A percentile compares a stretch with the other conserved stretches of the same genome.
These are phyloP conservation scores for Tortrix viridana DNA, from an alignment of 2,888 invertebrate species.

Conservation along the genomic window DNA sequence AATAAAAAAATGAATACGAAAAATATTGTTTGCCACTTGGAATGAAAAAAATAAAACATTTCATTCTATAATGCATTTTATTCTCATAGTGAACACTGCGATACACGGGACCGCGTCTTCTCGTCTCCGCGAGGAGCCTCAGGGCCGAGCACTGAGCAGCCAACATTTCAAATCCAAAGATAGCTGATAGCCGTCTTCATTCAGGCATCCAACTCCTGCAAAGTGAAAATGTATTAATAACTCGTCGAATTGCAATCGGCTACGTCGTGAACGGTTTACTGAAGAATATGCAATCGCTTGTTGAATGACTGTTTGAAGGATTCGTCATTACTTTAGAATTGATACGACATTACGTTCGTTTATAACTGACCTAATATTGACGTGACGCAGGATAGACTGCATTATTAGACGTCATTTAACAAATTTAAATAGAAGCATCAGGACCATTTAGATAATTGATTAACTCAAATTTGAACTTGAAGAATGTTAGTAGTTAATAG, in stretches of 20 bases:
- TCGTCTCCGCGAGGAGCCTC: slow-evolving; percentile 1
- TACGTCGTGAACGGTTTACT: slow-evolving; percentile 48
- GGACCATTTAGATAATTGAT: slow-evolving; percentile 9
- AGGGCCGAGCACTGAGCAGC: slow-evolving; percentile 15
- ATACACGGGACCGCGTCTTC: neutral
- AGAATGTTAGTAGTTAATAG: slow-evolving; percentile 35
- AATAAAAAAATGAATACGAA: no score
- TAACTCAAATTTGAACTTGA: slow-evolving; percentile 15
- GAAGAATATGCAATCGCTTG: slow-evolving; percentile 27
- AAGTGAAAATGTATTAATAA: slow-evolving; percentile 31
- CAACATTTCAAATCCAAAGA: slow-evolving; percentile 10
- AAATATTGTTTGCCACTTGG: neutral
- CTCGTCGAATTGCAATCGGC: slow-evolving; percentile 1
- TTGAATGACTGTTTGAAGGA: slow-evolving; percentile 13
- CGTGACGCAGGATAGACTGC: slow-evolving; percentile 16
- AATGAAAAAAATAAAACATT: slow-evolving; percentile 17
- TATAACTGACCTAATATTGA: slow-evolving; percentile 25
- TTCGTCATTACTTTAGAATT: slow-evolving; percentile 5
- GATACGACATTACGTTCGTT: slow-evolving; percentile 13
- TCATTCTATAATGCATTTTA: slow-evolving; percentile 18
- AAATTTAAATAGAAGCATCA: slow-evolving; percentile 10
- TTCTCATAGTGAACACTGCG: slow-evolving; percentile 5
- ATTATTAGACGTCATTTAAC: slow-evolving; percentile 17
- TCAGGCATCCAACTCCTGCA: slow-evolving; percentile 39
- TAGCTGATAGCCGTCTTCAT: slow-evolving; percentile 11